Base-by-base conservation (phyloP, 2,113 vertebrate genomes). In the Isichthys henryi region DNA sequence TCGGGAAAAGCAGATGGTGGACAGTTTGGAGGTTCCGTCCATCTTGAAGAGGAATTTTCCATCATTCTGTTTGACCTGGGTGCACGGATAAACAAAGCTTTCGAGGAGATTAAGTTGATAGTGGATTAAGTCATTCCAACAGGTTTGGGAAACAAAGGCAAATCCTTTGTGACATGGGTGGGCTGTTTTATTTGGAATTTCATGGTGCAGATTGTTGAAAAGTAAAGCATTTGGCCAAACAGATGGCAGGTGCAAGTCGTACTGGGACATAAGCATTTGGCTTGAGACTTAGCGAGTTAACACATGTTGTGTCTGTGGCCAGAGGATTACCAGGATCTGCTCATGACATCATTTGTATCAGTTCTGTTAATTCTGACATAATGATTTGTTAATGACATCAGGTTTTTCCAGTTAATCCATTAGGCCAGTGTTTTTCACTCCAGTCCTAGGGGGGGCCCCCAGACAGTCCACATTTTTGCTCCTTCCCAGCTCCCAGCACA, bases 181-280 rank as follows among this genome's bases (percentile, higher is more conserved):
- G 9, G 53, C 50, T 13, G 23, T 43, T 35, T 46, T 2, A 15
- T 82, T 31, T n/a, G 46, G 62, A 13, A 89, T 10, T 83, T 19
- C 70, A 11, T 35, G 48, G 21, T 80, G 19, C 62, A 82, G 52
- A 86, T 66, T 56, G 82, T 17, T 13, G 39, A 52, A 52, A 70
- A 50, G 43, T 39, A 89, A 89, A 56, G 27, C 84, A 77, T 53
- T 87, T 80, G 48, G 48, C 31, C n/a, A 56, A 52, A 43, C 85
- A 90, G 89, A 90, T 90, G 89, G 62, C 58, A 58, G 46, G 83
- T 50, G 62, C 46, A 45, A 90, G 89, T 90, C 62, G 31, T 35
- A 11, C 21, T 52, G 89, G 85, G 58, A 27, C 62, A n/a, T 19
- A 31, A 74, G 62, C 84, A 45, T 52, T 19, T 13, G 13, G 48